phyloP scores from a whole-genome alignment of 2,888 invertebrate species.

The Oxyteleia sp. region DNA sequence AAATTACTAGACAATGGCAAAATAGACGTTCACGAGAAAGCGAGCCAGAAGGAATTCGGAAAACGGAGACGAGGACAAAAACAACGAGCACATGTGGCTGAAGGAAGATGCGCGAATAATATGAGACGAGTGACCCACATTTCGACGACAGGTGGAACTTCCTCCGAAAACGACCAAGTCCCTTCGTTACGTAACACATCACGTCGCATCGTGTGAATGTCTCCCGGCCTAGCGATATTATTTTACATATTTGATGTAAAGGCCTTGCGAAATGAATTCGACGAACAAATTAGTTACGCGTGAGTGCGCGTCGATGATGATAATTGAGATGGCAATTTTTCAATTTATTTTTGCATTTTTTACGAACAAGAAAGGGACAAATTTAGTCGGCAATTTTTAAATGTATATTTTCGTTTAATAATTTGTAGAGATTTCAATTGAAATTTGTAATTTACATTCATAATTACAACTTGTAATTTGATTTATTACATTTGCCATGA shows the following conservation, averaged over 20 bases:
- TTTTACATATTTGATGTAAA: slow-evolving; percentile 49
- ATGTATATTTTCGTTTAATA: neutral
- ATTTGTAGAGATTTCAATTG: no score
- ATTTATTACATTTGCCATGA: no score
- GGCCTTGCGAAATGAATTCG: slow-evolving; percentile 56
- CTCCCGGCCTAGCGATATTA: slow-evolving; percentile 40
- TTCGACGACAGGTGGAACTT: slow-evolving; percentile 79
- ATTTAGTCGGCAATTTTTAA: neutral
- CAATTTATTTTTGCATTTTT: neutral
- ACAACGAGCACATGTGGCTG: slow-evolving; percentile 43
- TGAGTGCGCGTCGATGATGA: neutral
- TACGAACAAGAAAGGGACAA: neutral
- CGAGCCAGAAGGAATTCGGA: slow-evolving; percentile 57
- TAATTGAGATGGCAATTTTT: slow-evolving; percentile 1
- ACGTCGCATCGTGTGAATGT: slow-evolving; percentile 42
- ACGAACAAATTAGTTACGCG: slow-evolving; percentile 19
- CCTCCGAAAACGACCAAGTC: slow-evolving; percentile 64
- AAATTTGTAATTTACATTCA: no score
- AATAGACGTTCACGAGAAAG: slow-evolving; percentile 56
- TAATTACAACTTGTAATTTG: no score
- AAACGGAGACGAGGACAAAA: slow-evolving; percentile 42
- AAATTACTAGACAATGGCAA: slow-evolving; percentile 55
- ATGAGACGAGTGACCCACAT: slow-evolving; percentile 80
- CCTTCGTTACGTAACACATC: slow-evolving; percentile 64
- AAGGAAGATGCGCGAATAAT: slow-evolving; percentile 72